Conservation (phyloP, 2,113 vertebrate genomes). For the Ailurus styani region DNA sequence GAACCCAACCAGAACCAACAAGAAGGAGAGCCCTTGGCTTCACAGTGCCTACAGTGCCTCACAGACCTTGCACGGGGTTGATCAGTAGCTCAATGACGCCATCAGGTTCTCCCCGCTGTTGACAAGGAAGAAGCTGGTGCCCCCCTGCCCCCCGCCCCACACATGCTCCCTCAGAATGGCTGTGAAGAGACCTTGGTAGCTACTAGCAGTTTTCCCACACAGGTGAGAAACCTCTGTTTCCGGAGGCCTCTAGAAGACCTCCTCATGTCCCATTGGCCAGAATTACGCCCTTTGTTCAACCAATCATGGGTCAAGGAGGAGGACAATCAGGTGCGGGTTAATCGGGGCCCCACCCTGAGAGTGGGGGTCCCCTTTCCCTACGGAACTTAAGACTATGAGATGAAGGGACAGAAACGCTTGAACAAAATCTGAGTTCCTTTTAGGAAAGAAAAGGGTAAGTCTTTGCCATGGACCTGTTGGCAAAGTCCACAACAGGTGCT, state of each 20-base stretch:
- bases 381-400: background rate
- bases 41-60: fast-evolving
- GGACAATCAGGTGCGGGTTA: too few relatives aligned
- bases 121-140: background rate
- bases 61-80: background rate
- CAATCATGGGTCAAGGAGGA: background rate
- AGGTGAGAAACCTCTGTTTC: background rate
- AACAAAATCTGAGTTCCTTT: background rate
- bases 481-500: background rate
- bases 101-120: background rate
- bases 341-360: too few relatives aligned
- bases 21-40: background rate
- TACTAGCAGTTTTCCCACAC: background rate
- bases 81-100: background rate
- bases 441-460: background rate
- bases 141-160: too few relatives aligned
- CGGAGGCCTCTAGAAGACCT: background rate
- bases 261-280: background rate
- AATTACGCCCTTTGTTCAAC: background rate
- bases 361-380: background rate
- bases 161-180: background rate
- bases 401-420: background rate
- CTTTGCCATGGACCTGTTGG: background rate
- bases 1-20: background rate
- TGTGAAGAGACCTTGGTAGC: background rate